These are phyloP conservation scores for Meandrina meandrites DNA, from an alignment of 92 coral and sea anemone genomes.

Conservation along the genomic window DNA sequence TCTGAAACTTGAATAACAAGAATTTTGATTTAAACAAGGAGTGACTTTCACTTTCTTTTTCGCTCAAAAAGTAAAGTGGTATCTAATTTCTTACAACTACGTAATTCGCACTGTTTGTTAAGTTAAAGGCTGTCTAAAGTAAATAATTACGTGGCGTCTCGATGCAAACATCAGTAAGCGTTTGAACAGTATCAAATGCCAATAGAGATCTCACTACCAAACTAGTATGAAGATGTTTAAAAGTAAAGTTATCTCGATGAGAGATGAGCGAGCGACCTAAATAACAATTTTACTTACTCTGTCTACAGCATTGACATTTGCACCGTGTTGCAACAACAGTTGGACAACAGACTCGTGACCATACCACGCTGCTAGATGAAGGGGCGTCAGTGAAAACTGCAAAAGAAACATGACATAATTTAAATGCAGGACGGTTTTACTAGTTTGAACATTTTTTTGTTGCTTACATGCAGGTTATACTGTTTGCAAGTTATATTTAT, in stretches of 20 bases:
- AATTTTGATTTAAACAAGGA: background rate
- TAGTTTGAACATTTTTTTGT: background rate
- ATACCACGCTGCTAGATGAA: constrained; percentile 86
- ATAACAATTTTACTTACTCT: background rate
- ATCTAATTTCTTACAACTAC: background rate
- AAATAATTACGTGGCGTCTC: no score
- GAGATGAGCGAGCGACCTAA: background rate
- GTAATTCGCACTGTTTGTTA: background rate
- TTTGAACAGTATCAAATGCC: no score
- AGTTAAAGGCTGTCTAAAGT: no score
- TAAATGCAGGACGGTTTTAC: background rate
- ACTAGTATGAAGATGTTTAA: no score
- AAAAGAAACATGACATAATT: background rate
- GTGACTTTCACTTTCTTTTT: background rate
- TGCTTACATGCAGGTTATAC: background rate
- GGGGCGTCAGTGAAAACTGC: constrained; percentile 64
- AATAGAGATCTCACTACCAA: no score
- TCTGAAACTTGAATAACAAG: constrained; percentile 30
- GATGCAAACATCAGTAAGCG: no score
- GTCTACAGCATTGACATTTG: constrained; percentile 66
- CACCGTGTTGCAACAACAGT: constrained; percentile 67
- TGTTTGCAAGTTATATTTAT: no score
- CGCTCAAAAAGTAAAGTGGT: background rate
- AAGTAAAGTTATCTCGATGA: no score
- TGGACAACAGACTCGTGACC: constrained; percentile 74